Evolutionary conservation across 2,113 vertebrate species (phyloP).

Genomic region (Columba livia): DNA sequence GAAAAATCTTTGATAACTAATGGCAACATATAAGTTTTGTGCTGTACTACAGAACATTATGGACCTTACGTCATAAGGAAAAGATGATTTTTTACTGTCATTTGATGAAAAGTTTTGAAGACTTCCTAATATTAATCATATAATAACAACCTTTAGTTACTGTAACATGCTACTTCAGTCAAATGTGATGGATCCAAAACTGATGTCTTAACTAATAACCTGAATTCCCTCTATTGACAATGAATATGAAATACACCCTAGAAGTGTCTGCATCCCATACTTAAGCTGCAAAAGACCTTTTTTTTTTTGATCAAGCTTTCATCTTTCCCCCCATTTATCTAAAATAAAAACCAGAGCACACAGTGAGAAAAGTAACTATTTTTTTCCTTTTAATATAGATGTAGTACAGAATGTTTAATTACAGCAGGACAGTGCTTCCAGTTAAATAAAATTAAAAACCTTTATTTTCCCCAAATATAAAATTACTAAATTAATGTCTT

Average conservation of each 20-base stretch:
- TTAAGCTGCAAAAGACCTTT: neutral
- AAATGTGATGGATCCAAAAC: neutral
- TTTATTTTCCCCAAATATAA: constrained; percentile 90
- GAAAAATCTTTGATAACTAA: too few relatives aligned
- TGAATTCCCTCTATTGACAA: neutral
- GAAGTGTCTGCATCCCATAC: neutral
- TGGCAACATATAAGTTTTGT: too few relatives aligned
- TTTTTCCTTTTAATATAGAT: constrained; percentile 90
- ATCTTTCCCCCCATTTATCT: neutral
- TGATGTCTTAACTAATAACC: neutral
- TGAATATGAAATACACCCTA: neutral
- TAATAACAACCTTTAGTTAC: neutral
- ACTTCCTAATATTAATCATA: too few relatives aligned
- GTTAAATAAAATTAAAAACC: constrained; percentile 94
- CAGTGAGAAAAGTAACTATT: constrained; percentile 77
- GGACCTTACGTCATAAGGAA: too few relatives aligned
- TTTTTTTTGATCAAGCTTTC: neutral
- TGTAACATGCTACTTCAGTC: neutral
- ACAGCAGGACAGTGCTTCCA: constrained; percentile 95
- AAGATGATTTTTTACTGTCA: too few relatives aligned
- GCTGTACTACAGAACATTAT: too few relatives aligned
- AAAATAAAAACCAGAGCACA: constrained; percentile 52
- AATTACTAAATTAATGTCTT: constrained; percentile 87
- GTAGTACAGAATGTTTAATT: constrained; percentile 88
- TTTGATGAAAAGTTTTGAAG: too few relatives aligned